Conservation (phyloP, 2,797 vertebrate species). For the Leucoraja ocellata region DNA sequence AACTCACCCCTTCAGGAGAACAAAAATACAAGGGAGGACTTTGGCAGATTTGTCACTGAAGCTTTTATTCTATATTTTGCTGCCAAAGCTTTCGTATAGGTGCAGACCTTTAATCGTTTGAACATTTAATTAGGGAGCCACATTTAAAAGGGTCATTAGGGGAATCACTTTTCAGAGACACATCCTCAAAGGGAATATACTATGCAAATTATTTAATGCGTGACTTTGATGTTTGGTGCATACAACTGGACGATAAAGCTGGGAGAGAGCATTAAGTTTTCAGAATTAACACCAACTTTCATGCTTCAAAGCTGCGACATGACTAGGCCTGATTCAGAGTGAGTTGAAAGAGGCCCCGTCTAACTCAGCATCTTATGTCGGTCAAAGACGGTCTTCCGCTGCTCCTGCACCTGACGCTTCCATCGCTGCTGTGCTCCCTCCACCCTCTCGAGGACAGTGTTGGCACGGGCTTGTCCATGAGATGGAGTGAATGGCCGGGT, state of each 20-base stretch:
- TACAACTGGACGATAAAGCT: slow-evolving; percentile 18
- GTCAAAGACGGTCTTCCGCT: slow-evolving; percentile 89
- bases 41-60: background rate
- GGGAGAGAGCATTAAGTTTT: slow-evolving; percentile 23
- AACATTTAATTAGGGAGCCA: slow-evolving; percentile 34
- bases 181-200: slow-evolving; percentile 31
- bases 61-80: background rate
- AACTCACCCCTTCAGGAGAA: background rate
- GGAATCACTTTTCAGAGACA: slow-evolving; percentile 17
- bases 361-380: slow-evolving; percentile 95
- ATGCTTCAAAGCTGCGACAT: background rate
- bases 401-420: slow-evolving; percentile 94
- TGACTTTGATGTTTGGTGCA: slow-evolving; percentile 18
- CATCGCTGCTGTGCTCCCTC: slow-evolving; percentile 91
- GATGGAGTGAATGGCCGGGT: slow-evolving; percentile 53
- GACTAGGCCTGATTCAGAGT: slow-evolving; percentile 15
- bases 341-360: slow-evolving; percentile 34
- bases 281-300: slow-evolving; percentile 20
- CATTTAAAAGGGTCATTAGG: slow-evolving; percentile 23
- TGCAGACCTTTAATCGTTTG: slow-evolving; percentile 12
- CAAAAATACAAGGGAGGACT: background rate
- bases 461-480: slow-evolving; percentile 57
- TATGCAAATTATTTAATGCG: slow-evolving; percentile 28
- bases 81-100: slow-evolving; percentile 6
- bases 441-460: slow-evolving; percentile 83